These are phyloP conservation scores for Equus quagga DNA, from an alignment of 2,113 vertebrate species.

Conservation along the genomic window DNA sequence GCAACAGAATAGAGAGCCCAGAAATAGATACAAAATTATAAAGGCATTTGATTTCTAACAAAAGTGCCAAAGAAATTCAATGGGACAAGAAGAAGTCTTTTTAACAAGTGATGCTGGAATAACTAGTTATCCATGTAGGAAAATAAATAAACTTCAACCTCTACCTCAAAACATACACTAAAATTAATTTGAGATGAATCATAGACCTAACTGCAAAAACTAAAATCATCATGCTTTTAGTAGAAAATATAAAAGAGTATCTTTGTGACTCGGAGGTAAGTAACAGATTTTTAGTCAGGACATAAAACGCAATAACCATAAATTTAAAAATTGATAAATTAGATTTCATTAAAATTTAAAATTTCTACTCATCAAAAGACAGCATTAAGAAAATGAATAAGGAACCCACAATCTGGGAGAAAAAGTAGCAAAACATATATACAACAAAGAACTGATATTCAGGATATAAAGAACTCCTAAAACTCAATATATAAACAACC, in stretches of 20 bases:
- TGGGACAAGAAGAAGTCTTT: conserved; percentile 7
- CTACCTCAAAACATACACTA: neutral
- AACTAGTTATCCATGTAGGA: neutral
- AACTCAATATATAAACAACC: conserved; percentile 20
- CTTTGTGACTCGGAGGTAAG: neutral
- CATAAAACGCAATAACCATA: neutral
- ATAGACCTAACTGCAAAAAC: conserved; percentile 37
- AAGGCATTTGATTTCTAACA: conserved; percentile 31
- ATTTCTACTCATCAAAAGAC: neutral
- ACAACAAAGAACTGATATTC: neutral
- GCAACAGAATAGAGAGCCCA: neutral
- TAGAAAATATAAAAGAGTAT: conserved; percentile 14
- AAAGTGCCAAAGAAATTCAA: neutral
- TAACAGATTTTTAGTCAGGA: neutral
- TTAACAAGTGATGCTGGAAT: neutral
- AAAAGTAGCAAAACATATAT: neutral
- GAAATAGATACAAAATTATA: conserved; percentile 42
- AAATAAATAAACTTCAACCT: conserved; percentile 33
- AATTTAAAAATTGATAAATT: conserved; percentile 15
- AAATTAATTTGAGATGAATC: conserved; percentile 32
- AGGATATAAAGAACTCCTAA: neutral
- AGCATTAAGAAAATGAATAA: neutral
- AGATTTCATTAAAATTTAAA: neutral
- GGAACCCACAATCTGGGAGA: neutral
- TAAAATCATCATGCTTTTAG: conserved; percentile 17